Percentiles rank a stretch among this genome's conserved stretches.
phyloP scores from a whole-genome alignment of 2,797 vertebrate genomes.

The Amniataba percoides region DNA sequence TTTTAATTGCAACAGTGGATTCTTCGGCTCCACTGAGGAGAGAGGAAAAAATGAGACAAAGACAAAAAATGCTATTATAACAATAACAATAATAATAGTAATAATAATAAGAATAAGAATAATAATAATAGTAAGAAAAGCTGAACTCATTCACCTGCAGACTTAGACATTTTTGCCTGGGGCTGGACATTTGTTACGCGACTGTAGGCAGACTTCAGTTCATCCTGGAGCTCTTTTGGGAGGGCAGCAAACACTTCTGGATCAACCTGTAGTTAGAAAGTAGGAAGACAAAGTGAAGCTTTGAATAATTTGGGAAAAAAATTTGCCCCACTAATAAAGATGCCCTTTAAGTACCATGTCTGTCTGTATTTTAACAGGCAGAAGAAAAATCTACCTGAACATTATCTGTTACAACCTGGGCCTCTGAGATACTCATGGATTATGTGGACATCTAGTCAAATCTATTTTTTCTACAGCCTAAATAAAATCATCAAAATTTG shows the following conservation, averaged over 20 bases:
- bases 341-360: background rate
- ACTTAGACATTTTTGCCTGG: constrained; percentile 82
- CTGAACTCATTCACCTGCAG: background rate
- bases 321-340: background rate
- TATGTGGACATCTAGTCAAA: too few relatives aligned
- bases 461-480: too few relatives aligned
- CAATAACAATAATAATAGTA: background rate
- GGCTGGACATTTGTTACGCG: constrained; percentile 82
- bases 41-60: background rate
- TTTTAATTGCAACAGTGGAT: constrained; percentile 89
- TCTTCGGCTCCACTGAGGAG: constrained; percentile 87
- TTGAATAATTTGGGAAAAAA: background rate
- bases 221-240: constrained; percentile 94
- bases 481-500: too few relatives aligned
- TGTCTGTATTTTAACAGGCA: too few relatives aligned
- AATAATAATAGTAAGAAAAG: background rate
- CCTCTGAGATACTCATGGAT: too few relatives aligned
- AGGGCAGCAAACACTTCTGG: constrained; percentile 97
- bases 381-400: too few relatives aligned
- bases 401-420: too few relatives aligned
- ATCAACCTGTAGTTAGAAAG: constrained; percentile 87
- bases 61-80: background rate
- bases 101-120: background rate
- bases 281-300: background rate
- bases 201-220: constrained; percentile 93